Percentiles rank a stretch among this genome's conserved stretches.
phyloP scores from a whole-genome alignment of 2,113 vertebrate genomes.

The human region GRCh38 chr6:115269501-115270000 shows the following conservation, averaged over 20 bases:
- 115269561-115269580: not conserved
- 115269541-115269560: not conserved
- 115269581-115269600: not conserved
- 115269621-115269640: not conserved
- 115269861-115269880: not conserved
- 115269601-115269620: not conserved
- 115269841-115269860: not conserved
- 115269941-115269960: too few relatives aligned
- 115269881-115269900: not conserved
- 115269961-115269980: not conserved
- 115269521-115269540: not conserved
- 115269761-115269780: not conserved
- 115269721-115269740: not conserved
- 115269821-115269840: not conserved
- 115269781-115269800: accelerated
- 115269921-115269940: not conserved
- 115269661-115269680: not conserved
- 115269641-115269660: not conserved
- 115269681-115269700: not conserved
- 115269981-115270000: not conserved
- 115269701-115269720: not conserved
- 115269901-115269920: accelerated
- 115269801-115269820: not conserved
- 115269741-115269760: not conserved
- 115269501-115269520: not conserved